phyloP scores from a whole-genome alignment of 2,113 vertebrate species.

The Cyanoderma ruficeps region DNA sequence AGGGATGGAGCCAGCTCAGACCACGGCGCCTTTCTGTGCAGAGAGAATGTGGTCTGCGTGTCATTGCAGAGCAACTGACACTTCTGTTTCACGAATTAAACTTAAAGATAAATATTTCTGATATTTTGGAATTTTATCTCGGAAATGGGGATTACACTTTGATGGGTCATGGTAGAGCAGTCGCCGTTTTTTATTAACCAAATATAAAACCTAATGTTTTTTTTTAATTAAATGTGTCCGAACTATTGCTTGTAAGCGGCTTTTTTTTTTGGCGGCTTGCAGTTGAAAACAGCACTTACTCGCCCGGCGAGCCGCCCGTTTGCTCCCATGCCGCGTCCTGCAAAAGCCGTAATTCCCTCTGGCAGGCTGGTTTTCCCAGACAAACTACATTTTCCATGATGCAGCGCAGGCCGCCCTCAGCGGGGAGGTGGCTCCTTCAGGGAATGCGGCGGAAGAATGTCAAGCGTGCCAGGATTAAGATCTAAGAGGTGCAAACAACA shows the following conservation, averaged over 20 bases:
- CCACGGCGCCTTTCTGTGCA: rapidly evolving
- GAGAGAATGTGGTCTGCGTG: background rate
- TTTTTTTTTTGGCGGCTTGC: background rate
- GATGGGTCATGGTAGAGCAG: rapidly evolving
- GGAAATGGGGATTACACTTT: no score
- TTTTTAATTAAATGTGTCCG: background rate
- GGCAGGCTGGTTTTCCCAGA: background rate
- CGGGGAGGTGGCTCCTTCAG: background rate
- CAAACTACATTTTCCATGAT: background rate
- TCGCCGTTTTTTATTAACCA: background rate
- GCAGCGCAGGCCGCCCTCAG: background rate
- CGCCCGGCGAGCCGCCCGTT: rapidly evolving
- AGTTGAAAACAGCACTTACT: rapidly evolving
- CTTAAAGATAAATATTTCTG: no score
- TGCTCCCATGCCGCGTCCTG: rapidly evolving
- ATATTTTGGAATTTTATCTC: background rate
- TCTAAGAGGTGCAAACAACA: rapidly evolving
- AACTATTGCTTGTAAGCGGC: background rate
- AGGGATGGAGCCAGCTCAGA: rapidly evolving
- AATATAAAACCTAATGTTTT: background rate
- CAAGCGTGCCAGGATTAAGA: rapidly evolving
- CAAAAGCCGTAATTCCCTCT: rapidly evolving
- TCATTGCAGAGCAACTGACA: rapidly evolving
- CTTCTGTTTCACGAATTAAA: no score
- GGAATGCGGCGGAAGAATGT: background rate